Evolutionary conservation across 2,888 invertebrate genomes (phyloP).

Genomic region (Agrochola litura): DNA sequence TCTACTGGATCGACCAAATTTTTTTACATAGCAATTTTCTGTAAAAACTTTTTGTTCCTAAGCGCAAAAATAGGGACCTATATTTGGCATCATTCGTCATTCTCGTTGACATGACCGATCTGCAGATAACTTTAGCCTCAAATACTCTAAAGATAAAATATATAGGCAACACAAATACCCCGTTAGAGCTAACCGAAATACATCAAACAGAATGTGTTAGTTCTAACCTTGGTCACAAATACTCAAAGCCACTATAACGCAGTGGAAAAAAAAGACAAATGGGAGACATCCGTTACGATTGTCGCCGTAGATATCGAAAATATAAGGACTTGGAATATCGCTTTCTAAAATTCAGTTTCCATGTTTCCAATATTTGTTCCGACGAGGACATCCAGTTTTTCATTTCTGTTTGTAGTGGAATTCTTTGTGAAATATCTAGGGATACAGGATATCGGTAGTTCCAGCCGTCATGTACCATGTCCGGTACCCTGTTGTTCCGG

Average conservation of each 20-base stretch:
- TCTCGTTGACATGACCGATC: slow-evolving; percentile 17
- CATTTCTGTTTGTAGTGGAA: neutral
- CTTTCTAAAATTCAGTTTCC: neutral
- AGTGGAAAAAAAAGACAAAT: slow-evolving; percentile 10
- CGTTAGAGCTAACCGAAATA: neutral
- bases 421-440: neutral
- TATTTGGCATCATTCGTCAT: slow-evolving; percentile 16
- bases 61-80: neutral
- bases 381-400: neutral
- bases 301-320: slow-evolving; percentile 14
- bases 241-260: neutral
- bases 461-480: neutral
- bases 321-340: slow-evolving; percentile 2
- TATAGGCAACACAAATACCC: neutral
- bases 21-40: neutral
- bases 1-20: neutral
- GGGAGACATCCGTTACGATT: slow-evolving; percentile 10
- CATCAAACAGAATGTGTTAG: neutral
- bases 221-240: too few species aligned
- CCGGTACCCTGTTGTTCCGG: neutral
- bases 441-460: neutral
- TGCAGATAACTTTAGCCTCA: neutral
- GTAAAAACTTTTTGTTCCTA: neutral
- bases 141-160: neutral
- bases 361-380: slow-evolving; percentile 7